These are phyloP conservation scores for Diadegma fenestrale DNA, from an alignment of 2,888 invertebrate species.

Conservation along the genomic window DNA sequence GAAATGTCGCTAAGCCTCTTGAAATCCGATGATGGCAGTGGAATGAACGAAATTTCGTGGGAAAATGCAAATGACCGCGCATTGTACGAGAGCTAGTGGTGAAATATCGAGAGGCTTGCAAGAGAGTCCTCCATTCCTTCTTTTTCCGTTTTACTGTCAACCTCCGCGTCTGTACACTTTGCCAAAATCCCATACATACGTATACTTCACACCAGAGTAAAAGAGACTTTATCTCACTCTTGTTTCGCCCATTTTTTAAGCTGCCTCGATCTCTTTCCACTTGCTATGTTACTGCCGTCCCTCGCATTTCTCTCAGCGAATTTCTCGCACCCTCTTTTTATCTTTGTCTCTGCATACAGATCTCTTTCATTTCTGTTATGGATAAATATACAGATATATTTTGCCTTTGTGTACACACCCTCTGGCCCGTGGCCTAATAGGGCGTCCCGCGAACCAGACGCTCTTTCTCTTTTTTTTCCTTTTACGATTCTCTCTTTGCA, in stretches of 20 bases:
- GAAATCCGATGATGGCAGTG: conserved; percentile 34
- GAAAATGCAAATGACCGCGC: conserved; percentile 65
- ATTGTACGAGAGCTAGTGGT: conserved; percentile 50
- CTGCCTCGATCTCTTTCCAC: background rate
- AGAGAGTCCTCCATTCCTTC: background rate
- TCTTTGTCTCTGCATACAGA: background rate
- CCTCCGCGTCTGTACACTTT: conserved; percentile 22
- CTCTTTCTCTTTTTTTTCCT: conserved; percentile 18
- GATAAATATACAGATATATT: conserved; percentile 26
- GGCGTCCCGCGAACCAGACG: conserved; percentile 34
- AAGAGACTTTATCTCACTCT: conserved; percentile 39
- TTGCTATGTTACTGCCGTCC: conserved; percentile 28
- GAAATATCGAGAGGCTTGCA: conserved; percentile 63
- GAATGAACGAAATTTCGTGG: conserved; percentile 60
- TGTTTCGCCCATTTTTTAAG: conserved; percentile 26
- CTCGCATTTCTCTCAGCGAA: conserved; percentile 53
- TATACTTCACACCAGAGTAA: conserved; percentile 15
- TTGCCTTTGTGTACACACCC: conserved; percentile 25
- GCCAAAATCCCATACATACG: conserved; percentile 29
- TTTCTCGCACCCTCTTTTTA: conserved; percentile 24
- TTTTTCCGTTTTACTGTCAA: background rate
- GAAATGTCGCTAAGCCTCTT: conserved; percentile 17
- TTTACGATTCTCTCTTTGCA: no score
- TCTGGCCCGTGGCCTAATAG: conserved; percentile 28
- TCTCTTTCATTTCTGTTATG: background rate